Base-by-base conservation (phyloP, 2,797 vertebrate genomes). In the Lepus oiostolus region DNA sequence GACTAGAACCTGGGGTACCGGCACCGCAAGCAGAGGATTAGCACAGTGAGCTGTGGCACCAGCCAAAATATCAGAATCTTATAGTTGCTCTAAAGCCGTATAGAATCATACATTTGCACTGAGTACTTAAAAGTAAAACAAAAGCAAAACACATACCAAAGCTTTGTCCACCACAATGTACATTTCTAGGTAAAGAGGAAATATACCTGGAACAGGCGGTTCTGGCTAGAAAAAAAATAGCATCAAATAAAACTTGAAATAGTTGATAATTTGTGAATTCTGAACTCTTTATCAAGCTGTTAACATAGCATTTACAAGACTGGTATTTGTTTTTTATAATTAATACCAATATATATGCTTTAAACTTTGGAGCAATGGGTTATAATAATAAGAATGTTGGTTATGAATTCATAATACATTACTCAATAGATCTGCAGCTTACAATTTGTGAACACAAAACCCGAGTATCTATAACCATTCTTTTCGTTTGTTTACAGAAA, bases 251-350 rank as follows among this genome's bases (percentile, higher is more conserved):
- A 75, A 38, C 12, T 63, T 85, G 32, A 89, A 67, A 82, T 50
- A 9, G 77, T 88, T 82, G 17, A 68, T 75, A 87, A 91, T 47
- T 67, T 38, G 1, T 83, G 93, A 77, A 75, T 62, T 91, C 28
- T 83, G 16, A 88, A 85, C 32, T 65, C n/a, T 76, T 84, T 47
- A 38, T 26, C 93, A 65, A 26, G 5, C n/a, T 80, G 3, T n/a
- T 72, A 54, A 28, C 16, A 58, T 13, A 68, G 26, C 32, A 58
- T n/a, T 47, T 62, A 24, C 0, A 32, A 32, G 35, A 38, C 28
- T 54, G 16, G 11, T 22, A 9, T 35, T 35, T 79, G 52, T 16
- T 54, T 54, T 54, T 90, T 28, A 14, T 2, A 68, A n/a, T 5
- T 84, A 12, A 85, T 62, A 58, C 47, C 22, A 32, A 32, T 26